Evolutionary conservation across 2,797 vertebrate species (phyloP).

Genomic region (Hemibagrus guttatus): DNA sequence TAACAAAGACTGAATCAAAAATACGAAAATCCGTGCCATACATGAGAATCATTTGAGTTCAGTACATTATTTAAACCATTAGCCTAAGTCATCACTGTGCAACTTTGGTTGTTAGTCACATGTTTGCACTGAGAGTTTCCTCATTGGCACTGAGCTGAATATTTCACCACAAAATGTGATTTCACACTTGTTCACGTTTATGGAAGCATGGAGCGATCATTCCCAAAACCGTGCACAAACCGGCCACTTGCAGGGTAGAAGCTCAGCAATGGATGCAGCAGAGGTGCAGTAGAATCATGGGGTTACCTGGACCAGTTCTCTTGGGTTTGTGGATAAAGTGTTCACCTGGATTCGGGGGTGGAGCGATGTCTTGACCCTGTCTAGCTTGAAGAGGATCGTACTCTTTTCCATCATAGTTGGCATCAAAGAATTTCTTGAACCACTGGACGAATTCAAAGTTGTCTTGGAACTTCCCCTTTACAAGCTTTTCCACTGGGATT

Average conservation of each 20-base stretch:
- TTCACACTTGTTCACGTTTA: constrained; percentile 34
- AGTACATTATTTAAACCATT: neutral
- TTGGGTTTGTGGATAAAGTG: constrained; percentile 97
- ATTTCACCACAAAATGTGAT: constrained; percentile 34
- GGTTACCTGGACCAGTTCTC: constrained; percentile 95
- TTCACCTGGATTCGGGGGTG: constrained; percentile 96
- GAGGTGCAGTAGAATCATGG: constrained; percentile 58
- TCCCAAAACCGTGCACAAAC: constrained; percentile 68
- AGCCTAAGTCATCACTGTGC: constrained; percentile 4
- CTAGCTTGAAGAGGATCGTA: constrained; percentile 91
- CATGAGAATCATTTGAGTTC: neutral
- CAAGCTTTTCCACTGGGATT: constrained; percentile 93
- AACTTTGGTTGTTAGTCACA: constrained; percentile 10
- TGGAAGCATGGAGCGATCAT: constrained; percentile 61
- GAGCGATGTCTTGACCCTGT: constrained; percentile 91
- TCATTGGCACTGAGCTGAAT: constrained; percentile 41
- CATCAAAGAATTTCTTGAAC: constrained; percentile 99
- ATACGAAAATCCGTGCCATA: neutral
- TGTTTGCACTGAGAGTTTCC: constrained; percentile 6
- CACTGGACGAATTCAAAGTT: constrained; percentile 99
- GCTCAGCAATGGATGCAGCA: constrained; percentile 75
- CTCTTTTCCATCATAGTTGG: constrained; percentile 98
- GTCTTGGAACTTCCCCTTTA: constrained; percentile 98
- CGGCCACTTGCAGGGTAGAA: constrained; percentile 73
- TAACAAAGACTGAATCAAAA: neutral